Base-by-base conservation (phyloP, 2,797 vertebrate species). In the Sebastes hubbsi region DNA sequence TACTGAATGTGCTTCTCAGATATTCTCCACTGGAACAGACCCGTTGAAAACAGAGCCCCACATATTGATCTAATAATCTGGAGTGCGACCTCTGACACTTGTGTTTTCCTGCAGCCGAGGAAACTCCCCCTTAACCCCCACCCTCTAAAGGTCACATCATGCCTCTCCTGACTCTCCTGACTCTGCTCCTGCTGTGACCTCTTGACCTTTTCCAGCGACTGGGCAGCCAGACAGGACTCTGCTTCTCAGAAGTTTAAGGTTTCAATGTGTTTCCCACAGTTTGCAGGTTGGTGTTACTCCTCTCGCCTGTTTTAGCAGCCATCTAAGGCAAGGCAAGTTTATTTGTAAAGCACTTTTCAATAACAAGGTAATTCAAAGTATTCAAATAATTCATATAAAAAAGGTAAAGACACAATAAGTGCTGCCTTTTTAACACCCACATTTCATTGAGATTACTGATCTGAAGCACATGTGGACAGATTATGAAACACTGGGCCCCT, bases 21-120 rank as follows among this genome's bases (percentile, higher is more conserved):
- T 38, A 4, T 8, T 65, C 22, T 25, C 32, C 20, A 46, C 4
- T 32, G 34, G 36, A 52, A 25, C 59, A 68, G 24, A 64, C 32
- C 5, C 4, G 2, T 4, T 34, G 4, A 73, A 70, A 74, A 49
- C 29, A 65, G 58, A 91, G 42, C 25, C 8, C 32, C 67, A 77
- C 81, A 86, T 84, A 76, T 79, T 88, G 84, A 79, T 89, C 75
- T 36, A 72, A 87, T 89, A 72, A 73, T 76, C 84, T 75, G 70
- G 22, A 71, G 74, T 22, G 11, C 87, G 87, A 88, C 76, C 85
- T 87, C 32, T 83, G 82, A 78, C 71, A 14, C 63, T 24, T 60
- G 54, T 55, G 55, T 76, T 72, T 65, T 61, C 67, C 64, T 83
- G 61, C 77, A 87, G 67, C 52, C 27, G 52, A 75, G 58, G 73